Evolutionary conservation across 2,113 vertebrate species (phyloP).

Genomic region (Ariopsis seemanni): DNA sequence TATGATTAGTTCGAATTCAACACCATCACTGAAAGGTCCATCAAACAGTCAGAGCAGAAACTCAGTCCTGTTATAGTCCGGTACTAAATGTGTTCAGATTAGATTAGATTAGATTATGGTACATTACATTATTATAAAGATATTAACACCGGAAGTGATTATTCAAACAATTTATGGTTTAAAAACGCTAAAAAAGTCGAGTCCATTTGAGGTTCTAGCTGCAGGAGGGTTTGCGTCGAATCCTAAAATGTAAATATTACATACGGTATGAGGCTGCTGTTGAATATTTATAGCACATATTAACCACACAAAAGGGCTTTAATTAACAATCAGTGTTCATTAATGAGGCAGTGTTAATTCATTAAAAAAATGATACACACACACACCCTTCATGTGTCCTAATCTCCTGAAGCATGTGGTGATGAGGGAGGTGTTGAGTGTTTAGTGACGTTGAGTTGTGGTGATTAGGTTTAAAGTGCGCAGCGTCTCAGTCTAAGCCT

Average conservation of each 20-base stretch:
- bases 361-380: no score
- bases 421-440: background rate
- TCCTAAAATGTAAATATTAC: background rate
- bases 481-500: conserved; percentile 39
- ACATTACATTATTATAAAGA: background rate
- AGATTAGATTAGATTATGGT: background rate
- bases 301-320: no score
- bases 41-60: background rate
- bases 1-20: background rate
- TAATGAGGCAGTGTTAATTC: background rate
- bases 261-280: background rate
- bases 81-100: background rate
- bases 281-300: background rate
- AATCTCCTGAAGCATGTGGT: background rate
- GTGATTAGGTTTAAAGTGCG: background rate
- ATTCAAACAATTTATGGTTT: background rate
- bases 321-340: no score
- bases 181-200: background rate
- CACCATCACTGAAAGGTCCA: background rate
- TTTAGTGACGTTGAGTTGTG: background rate
- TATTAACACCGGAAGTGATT: background rate
- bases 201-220: background rate
- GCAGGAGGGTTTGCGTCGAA: background rate
- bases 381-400: background rate
- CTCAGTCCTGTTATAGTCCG: background rate